Evolutionary conservation across 2,113 vertebrate genomes (phyloP), one percentile per base, ranked within the genome.

Genomic region (Oophaga pumilio): DNA sequence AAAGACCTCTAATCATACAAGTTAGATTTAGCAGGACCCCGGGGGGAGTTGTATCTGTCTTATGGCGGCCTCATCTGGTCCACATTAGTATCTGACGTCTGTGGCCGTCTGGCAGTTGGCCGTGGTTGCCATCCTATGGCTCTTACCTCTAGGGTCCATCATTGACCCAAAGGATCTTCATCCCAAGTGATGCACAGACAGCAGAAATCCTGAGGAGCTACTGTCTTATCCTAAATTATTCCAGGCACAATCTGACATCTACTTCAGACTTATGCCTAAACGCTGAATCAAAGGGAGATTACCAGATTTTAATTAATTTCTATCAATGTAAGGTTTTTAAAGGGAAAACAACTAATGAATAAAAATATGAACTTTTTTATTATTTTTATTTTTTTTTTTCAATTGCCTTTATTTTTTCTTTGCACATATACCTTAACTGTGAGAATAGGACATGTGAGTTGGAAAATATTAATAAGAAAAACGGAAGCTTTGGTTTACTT

Each of bases 381-480:
- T 13, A 53, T 10, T 49, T 52, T 78, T 78, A 15, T 56, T 79
- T 33, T 79, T 57, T 79, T 7, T 79, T 7, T 14, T 6, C 56
- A 14, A 50, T 78, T 78, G 52, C 24, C 52, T 77, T 53, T 50
- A 50, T 15, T 76, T 52, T 53, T 56, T 56, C 4, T 52, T 76
- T 76, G 24, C 77, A 17, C 49, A 5, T 66, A 20, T 69, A 85
- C 56, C 57, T 86, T 64, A 84, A 77, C 43, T 86, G 84, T 86
- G 57, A 85, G 69, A 8, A 22, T n/a, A 22, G 5, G 20, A 14
- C 5, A 74, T 76, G 68, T 26, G 4, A 59, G 9, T 49, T 18
- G 26, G 12, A 82, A 62, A 12, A 66, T 60, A 49, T 10, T 82
- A 57, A 53, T 57, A 62, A 10, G 62, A n/a, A 64, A 64, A 64